Evolutionary conservation across 2,797 vertebrate genomes (phyloP).

Genomic region (Aeoliscus strigatus): DNA sequence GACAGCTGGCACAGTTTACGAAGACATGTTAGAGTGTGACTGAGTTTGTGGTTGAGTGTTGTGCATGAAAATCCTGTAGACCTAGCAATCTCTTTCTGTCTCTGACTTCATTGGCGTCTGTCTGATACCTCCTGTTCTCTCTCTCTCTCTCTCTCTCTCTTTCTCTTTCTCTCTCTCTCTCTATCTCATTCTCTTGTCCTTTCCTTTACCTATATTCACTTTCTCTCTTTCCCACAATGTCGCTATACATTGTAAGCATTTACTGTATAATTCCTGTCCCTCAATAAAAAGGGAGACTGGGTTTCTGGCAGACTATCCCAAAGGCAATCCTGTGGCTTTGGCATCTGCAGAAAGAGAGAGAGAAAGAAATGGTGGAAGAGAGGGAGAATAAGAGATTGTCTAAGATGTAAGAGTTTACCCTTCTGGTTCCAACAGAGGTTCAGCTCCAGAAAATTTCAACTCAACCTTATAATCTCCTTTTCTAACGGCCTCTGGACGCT

Average conservation of each 20-base stretch:
- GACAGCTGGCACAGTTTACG: slow-evolving; percentile 84
- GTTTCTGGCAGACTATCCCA: slow-evolving; percentile 39
- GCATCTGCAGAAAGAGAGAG: slow-evolving; percentile 28
- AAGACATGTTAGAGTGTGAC: slow-evolving; percentile 63
- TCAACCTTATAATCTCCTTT: slow-evolving; percentile 62
- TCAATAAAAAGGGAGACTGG: slow-evolving; percentile 48
- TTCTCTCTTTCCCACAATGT: slow-evolving; percentile 13
- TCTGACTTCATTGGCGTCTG: slow-evolving; percentile 25
- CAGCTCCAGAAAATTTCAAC: slow-evolving; percentile 66
- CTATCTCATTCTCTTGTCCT: too few relatives aligned
- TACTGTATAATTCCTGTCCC: slow-evolving; percentile 33
- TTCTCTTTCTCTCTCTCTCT: neutral
- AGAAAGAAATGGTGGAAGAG: slow-evolving; percentile 11
- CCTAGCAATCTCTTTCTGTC: slow-evolving; percentile 24
- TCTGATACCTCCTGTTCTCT: slow-evolving; percentile 16
- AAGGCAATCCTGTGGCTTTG: slow-evolving; percentile 59
- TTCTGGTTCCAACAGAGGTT: slow-evolving; percentile 54
- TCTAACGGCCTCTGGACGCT: slow-evolving; percentile 34
- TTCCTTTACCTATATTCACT: neutral
- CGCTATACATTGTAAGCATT: slow-evolving; percentile 27
- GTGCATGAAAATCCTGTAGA: slow-evolving; percentile 39
- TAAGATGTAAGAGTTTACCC: slow-evolving; percentile 34
- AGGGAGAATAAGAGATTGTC: slow-evolving; percentile 24
- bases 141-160: slow-evolving; percentile 5
- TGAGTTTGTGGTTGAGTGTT: slow-evolving; percentile 59